Evolutionary conservation across 35 echinoderm and acorn worm genomes (phyloP).

Genomic region (Ophiothrix spiculata): DNA sequence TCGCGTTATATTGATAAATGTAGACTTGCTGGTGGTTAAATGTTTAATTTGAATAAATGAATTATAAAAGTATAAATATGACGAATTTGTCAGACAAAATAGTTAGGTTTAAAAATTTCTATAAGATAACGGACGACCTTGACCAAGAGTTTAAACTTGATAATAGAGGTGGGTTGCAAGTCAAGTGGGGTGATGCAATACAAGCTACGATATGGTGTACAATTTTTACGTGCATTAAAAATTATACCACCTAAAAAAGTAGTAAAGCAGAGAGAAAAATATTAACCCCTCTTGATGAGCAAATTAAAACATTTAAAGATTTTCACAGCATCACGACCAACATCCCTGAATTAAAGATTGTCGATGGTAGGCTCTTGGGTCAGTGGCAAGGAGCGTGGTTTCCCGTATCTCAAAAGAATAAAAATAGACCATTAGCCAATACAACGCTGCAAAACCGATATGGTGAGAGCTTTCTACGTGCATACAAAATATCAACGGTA

Average conservation of each 20-base stretch:
- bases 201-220: neutral
- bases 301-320: neutral
- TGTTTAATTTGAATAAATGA: no score
- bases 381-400: neutral
- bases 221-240: constrained; percentile 4
- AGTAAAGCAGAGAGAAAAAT: neutral
- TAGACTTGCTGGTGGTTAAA: no score
- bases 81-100: no score
- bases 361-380: neutral
- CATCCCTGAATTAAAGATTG: neutral
- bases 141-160: no score
- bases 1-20: no score
- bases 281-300: neutral
- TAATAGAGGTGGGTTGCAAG: no score
- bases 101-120: no score
- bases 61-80: no score
- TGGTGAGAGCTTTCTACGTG: neutral
- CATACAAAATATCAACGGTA: constrained; percentile 5
- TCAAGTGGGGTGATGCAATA: no score
- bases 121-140: no score
- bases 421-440: constrained; percentile 2
- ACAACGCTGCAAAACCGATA: neutral
- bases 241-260: constrained; percentile 5
- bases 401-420: neutral
- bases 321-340: neutral